Base-by-base conservation (phyloP, 2,113 vertebrate species). In the Cryptoleucopteryx plumbea region DNA sequence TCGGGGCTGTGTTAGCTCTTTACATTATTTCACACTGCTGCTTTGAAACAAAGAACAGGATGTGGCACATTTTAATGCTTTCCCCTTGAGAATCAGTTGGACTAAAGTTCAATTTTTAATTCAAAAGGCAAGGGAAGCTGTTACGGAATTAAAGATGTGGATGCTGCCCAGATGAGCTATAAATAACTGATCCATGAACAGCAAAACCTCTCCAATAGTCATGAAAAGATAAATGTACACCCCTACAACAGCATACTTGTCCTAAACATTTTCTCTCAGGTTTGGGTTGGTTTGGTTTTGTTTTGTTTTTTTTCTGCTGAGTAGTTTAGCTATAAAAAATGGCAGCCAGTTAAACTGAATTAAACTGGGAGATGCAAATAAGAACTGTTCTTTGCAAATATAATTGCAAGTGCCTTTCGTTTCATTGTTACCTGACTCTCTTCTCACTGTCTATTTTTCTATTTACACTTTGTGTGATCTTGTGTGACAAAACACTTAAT, bases 31-130 rank as follows among this genome's bases (percentile, higher is more conserved):
- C 88, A 96, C 88, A 89, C 68, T 88, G 92, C 94, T 97, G 92
- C 96, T 96, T 93, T 96, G 96, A 97, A 98, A 95, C 94, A 95
- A 97, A 97, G 97, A 94, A 71, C 74, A 96, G 94, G 97, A 97
- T 97, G 85, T 96, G 86, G 87, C 94, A 95, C 96, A 95, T 96
- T 96, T 92, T 94, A 96, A 94, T 95, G 93, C 63, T 97, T 96
- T 93, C 65, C 93, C 95, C 88, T 97, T 45, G 94, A 97, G 95
- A 97, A 95, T 95, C 73, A 17, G 25, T 86, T 82, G 90, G 61
- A 95, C 55, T 97, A 80, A 98, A 97, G 91, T 96, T 97, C 90
- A 93, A 74, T 89, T 95, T 97, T 97, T 97, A 95, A 95, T 97
- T 97, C 90, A 94, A 70, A 97, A 97, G 94, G 71, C 88, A 90